phyloP scores from a whole-genome alignment of 2,113 vertebrate genomes.

The Notarius quadriscutis region DNA sequence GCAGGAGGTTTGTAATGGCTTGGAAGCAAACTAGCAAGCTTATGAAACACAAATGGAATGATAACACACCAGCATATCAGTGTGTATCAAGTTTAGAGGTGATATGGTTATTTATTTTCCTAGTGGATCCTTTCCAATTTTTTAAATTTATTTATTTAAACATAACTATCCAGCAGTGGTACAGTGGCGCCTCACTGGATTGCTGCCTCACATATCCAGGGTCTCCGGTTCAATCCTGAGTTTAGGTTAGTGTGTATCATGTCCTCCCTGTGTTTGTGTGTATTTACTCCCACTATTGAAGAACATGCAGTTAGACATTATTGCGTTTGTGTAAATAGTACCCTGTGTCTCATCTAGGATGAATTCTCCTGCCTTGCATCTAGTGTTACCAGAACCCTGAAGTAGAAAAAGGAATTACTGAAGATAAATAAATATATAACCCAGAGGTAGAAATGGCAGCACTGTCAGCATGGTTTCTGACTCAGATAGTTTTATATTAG shows the following conservation, averaged over 20 bases:
- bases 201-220: background rate
- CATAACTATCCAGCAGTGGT: background rate
- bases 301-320: background rate
- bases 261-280: background rate
- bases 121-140: background rate
- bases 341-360: background rate
- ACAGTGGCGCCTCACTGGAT: background rate
- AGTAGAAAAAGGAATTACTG: background rate
- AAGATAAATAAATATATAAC: background rate
- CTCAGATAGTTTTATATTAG: background rate
- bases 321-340: background rate
- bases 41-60: slow-evolving; percentile 47
- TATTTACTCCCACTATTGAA: background rate
- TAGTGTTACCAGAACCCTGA: background rate
- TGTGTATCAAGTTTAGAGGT: slow-evolving; percentile 33
- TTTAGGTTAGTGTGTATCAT: background rate
- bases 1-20: slow-evolving; percentile 1
- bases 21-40: slow-evolving; percentile 15
- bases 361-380: background rate
- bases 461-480: background rate
- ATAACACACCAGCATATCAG: slow-evolving; percentile 34
- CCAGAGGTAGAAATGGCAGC: background rate
- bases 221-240: background rate
- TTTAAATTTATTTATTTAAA: background rate
- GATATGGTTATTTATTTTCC: slow-evolving; percentile 38